Conservation (phyloP, 2,888 invertebrate genomes). For the Dexiosoma caninum region DNA sequence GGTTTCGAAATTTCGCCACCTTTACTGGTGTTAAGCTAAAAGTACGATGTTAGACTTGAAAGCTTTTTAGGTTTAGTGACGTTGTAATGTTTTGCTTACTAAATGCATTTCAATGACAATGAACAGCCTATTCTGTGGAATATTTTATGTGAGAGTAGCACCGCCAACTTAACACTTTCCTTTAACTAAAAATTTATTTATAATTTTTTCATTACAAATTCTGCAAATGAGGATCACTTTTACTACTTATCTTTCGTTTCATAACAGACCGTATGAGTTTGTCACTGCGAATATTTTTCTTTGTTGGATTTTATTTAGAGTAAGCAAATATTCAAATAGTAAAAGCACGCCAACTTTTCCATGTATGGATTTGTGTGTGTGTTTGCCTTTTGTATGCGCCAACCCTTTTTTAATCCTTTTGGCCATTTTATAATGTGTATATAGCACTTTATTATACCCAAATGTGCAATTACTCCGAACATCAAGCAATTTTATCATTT, state of each 20-base stretch:
- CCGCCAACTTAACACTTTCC: too few species aligned
- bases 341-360: neutral
- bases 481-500: slow-evolving; percentile 77
- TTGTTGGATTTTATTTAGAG: slow-evolving; percentile 10
- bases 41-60: neutral
- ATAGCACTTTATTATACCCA: slow-evolving; percentile 77
- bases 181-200: too few species aligned
- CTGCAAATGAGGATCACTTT: too few species aligned
- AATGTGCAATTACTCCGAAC: slow-evolving; percentile 73
- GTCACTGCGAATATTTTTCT: too few species aligned
- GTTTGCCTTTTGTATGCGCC: neutral
- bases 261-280: too few species aligned
- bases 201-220: too few species aligned
- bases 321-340: neutral
- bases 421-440: slow-evolving; percentile 78
- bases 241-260: too few species aligned
- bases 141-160: too few species aligned
- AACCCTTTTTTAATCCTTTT: slow-evolving; percentile 71
- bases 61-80: neutral
- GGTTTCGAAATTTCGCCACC: slow-evolving; percentile 54
- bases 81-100: too few species aligned
- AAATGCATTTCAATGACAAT: too few species aligned
- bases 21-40: slow-evolving; percentile 14
- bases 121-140: too few species aligned
- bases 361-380: neutral